phyloP scores from a whole-genome alignment of 2,888 invertebrate genomes.

The Trichopoda pennipes region DNA sequence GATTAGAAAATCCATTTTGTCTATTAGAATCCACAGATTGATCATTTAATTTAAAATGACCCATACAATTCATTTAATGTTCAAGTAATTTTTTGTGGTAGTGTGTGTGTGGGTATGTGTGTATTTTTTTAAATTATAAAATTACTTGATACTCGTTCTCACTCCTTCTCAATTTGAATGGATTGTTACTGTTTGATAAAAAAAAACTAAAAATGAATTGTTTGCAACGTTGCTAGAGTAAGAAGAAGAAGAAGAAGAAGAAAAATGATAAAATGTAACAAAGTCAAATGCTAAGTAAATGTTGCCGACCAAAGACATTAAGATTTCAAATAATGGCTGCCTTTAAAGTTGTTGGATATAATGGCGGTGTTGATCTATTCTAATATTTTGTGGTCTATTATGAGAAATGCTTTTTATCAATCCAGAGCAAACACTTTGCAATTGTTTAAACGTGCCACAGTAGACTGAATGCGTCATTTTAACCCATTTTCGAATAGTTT shows the following conservation, averaged over 20 bases:
- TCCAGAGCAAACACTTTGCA: conserved; percentile 57
- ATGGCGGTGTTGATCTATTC: conserved; percentile 32
- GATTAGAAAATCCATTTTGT: conserved; percentile 43
- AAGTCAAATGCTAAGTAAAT: conserved; percentile 66
- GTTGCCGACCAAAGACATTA: conserved; percentile 48
- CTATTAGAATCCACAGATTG: conserved; percentile 16
- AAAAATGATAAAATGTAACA: conserved; percentile 58
- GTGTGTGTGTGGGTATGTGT: no score
- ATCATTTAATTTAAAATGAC: conserved; percentile 68
- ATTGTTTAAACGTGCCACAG: conserved; percentile 48
- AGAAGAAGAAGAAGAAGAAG: conserved; percentile 11
- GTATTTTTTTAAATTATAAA: conserved; percentile 58
- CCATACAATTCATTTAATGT: conserved; percentile 62
- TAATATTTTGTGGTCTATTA: conserved; percentile 57
- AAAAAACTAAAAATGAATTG: conserved; percentile 25
- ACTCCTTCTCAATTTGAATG: conserved; percentile 22
- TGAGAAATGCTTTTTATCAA: conserved; percentile 34
- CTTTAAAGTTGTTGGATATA: conserved; percentile 18
- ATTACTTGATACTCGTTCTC: conserved; percentile 39
- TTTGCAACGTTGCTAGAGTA: conserved; percentile 4
- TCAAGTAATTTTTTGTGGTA: conserved; percentile 47
- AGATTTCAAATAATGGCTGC: conserved; percentile 32
- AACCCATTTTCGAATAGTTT: conserved; percentile 25
- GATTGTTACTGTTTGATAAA: background rate
- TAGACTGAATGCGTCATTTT: conserved; percentile 16